Evolutionary conservation across 2,113 vertebrate species (phyloP).

Genomic region (Hippotragus niger): DNA sequence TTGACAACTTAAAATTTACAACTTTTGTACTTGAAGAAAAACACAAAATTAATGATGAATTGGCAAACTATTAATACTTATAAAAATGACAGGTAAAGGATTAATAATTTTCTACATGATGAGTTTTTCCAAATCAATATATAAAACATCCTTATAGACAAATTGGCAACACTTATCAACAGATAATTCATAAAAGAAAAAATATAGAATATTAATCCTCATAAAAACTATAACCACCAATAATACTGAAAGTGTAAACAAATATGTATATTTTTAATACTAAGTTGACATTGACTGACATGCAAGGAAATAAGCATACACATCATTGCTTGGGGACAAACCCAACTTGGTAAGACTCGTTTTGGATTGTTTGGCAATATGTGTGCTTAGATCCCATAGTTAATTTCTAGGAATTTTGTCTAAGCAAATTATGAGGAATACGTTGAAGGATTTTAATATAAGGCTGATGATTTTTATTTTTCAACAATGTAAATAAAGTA

Average conservation of each 20-base stretch:
- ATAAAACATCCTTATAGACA: background rate
- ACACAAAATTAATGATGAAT: background rate
- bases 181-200: background rate
- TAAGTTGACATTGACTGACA: background rate
- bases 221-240: background rate
- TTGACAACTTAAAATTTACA: constrained; percentile 4
- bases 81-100: background rate
- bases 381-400: background rate
- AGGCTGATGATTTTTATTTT: background rate
- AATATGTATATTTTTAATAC: background rate
- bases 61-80: background rate
- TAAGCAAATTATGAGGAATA: background rate
- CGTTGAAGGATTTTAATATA: background rate
- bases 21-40: background rate
- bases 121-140: background rate
- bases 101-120: constrained; percentile 1
- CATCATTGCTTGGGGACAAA: background rate
- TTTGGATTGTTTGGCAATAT: background rate
- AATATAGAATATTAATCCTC: background rate
- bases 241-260: background rate
- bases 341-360: background rate
- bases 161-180: background rate
- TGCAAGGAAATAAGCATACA: background rate
- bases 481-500: background rate
- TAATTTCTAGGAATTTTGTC: constrained; percentile 15